phyloP scores from a whole-genome alignment of 2,113 vertebrate species.

The Benitochromis conjunctus region DNA sequence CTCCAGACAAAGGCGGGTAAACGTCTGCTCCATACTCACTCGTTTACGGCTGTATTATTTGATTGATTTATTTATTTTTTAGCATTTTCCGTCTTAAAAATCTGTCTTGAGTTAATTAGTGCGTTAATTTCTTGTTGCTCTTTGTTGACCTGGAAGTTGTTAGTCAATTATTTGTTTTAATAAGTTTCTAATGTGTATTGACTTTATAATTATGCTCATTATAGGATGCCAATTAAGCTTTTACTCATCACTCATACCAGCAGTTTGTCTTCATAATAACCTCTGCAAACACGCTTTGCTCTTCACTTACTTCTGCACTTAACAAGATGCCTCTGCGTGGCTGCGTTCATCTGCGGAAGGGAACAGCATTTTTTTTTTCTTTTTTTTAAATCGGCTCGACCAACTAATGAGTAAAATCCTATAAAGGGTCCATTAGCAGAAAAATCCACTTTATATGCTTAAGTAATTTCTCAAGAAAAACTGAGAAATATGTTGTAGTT shows the following conservation, averaged over 20 bases:
- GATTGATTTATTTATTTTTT: background rate
- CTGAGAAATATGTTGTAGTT: background rate
- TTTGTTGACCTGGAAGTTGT: background rate
- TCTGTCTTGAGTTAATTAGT: background rate
- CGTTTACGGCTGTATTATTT: background rate
- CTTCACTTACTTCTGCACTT: background rate
- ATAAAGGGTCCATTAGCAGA: background rate
- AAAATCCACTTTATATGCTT: background rate
- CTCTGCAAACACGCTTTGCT: background rate
- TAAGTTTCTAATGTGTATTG: background rate
- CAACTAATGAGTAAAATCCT: background rate
- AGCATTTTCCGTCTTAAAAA: background rate
- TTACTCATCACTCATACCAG: background rate
- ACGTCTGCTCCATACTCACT: background rate
- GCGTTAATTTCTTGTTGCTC: background rate
- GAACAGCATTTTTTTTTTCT: background rate
- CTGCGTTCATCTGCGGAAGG: background rate
- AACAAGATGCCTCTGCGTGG: background rate
- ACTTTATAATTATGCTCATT: background rate
- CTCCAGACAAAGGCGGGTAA: background rate
- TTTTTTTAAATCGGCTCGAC: background rate
- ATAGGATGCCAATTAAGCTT: background rate
- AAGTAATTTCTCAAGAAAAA: background rate
- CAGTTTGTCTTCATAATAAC: background rate
- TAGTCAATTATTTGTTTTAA: background rate